phyloP scores from a whole-genome alignment of 2,888 invertebrate genomes.

The Suillia variegata region DNA sequence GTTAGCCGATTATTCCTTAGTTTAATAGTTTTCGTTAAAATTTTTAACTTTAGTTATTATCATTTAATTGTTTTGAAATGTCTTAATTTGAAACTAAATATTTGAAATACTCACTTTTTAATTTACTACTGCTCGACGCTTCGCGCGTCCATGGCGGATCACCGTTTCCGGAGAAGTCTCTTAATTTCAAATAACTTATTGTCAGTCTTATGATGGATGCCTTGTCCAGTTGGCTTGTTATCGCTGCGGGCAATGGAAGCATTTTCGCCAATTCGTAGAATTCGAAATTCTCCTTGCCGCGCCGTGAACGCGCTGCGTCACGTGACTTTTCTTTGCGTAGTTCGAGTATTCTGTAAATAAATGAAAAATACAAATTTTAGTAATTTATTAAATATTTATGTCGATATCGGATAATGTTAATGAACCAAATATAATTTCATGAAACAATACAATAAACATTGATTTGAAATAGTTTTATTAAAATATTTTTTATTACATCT shows the following conservation, averaged over 20 bases:
- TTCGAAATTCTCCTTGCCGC: slow-evolving; percentile 95
- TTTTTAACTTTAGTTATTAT: too few relatives aligned
- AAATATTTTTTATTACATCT: too few relatives aligned
- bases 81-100: too few relatives aligned
- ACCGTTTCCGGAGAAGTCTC: slow-evolving; percentile 94
- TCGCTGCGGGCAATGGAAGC: slow-evolving; percentile 88
- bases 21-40: too few relatives aligned
- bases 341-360: slow-evolving; percentile 88
- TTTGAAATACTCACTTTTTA: slow-evolving; percentile 73
- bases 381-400: too few relatives aligned
- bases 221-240: slow-evolving; percentile 93
- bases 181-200: slow-evolving; percentile 91
- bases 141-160: slow-evolving; percentile 95
- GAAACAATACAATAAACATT: too few relatives aligned
- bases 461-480: too few relatives aligned
- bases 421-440: too few relatives aligned
- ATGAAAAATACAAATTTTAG: too few relatives aligned
- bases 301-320: slow-evolving; percentile 87
- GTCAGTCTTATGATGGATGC: slow-evolving; percentile 96
- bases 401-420: too few relatives aligned
- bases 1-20: too few relatives aligned
- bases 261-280: slow-evolving; percentile 95
- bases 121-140: slow-evolving; percentile 76
- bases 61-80: too few relatives aligned
- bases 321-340: slow-evolving; percentile 91